A percentile compares a stretch with the other conserved stretches of the same genome.
Conservation (phyloP, 1,140 invertebrate species). For the Atta colombica region DNA sequence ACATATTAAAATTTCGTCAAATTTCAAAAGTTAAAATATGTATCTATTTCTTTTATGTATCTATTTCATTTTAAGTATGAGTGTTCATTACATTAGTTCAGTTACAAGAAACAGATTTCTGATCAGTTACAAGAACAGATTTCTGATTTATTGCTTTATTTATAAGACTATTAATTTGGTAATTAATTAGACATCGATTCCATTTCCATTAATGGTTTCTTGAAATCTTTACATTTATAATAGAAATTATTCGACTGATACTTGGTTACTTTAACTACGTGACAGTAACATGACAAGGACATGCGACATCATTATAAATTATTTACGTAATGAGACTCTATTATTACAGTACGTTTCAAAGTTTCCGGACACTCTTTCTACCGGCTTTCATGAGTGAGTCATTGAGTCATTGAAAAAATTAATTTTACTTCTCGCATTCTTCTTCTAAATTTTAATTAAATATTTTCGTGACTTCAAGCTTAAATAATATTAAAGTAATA, state of each 20-base stretch:
- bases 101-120: background rate
- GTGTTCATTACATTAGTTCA: too few species aligned
- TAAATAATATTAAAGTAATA: conserved; percentile 1
- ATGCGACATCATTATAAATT: background rate
- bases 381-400: background rate
- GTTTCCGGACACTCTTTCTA: background rate
- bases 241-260: conserved; percentile 14
- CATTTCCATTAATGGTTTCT: conserved; percentile 5
- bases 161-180: background rate
- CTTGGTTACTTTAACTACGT: background rate
- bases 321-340: background rate
- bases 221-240: background rate
- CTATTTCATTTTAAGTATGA: too few species aligned
- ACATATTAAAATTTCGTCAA: too few species aligned
- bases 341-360: conserved; percentile 5
- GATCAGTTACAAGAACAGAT: background rate
- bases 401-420: background rate
- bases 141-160: background rate
- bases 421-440: background rate
- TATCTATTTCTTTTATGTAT: too few species aligned
- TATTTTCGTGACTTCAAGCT: background rate
- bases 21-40: too few species aligned
- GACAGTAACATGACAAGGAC: conserved; percentile 29
- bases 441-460: background rate
- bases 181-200: conserved; percentile 1